Evolutionary conservation across 2,888 invertebrate species (phyloP).

Genomic region (Alloscopus bannaensis): DNA sequence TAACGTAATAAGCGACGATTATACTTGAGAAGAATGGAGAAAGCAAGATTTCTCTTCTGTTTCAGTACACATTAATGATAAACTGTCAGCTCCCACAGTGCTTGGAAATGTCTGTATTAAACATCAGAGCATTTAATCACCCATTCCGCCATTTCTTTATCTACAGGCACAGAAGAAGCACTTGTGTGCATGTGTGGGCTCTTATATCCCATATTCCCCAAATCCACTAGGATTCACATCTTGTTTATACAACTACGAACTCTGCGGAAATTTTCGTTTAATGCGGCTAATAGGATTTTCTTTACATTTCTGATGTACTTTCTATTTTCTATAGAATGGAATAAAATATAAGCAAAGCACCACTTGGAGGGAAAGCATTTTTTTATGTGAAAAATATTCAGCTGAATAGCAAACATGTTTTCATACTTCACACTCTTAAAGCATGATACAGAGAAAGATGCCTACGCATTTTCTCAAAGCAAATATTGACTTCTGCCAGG

Average conservation of each 20-base stretch:
- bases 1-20: no score
- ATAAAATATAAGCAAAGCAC: neutral
- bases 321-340: slow-evolving; percentile 2
- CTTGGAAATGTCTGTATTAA: neutral
- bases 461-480: no score
- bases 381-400: neutral
- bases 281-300: slow-evolving; percentile 40
- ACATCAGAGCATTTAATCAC: slow-evolving; percentile 8
- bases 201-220: neutral
- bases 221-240: neutral
- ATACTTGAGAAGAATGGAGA: no score
- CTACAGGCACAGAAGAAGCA: no score
- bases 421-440: neutral
- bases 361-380: slow-evolving; percentile 23
- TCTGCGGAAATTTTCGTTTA: slow-evolving; percentile 31
- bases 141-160: no score
- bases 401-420: neutral
- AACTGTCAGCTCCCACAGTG: neutral
- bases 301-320: slow-evolving; percentile 22
- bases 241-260: slow-evolving; percentile 17
- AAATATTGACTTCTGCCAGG: slow-evolving; percentile 7
- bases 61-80: neutral
- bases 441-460: neutral
- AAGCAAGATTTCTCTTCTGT: no score
- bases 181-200: neutral